Percentiles rank a stretch among this genome's conserved stretches.
phyloP scores from a whole-genome alignment of 2,797 vertebrate species.

The Corythornis leucogaster region DNA sequence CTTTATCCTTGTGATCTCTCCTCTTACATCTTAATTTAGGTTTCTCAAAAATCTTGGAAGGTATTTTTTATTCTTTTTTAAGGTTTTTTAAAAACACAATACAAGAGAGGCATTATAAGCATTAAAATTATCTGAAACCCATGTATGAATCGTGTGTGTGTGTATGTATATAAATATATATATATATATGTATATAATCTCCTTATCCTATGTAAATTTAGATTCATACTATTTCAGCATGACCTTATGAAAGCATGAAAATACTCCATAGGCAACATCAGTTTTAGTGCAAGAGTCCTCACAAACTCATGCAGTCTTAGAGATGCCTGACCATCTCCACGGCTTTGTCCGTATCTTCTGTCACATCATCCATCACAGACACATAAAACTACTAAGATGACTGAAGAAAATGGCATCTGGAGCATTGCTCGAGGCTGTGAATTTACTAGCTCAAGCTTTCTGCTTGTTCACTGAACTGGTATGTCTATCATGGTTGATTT shows the following conservation, averaged over 20 bases:
- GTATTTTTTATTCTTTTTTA: neutral
- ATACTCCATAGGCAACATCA: neutral
- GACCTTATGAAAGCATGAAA: neutral
- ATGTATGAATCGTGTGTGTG: neutral
- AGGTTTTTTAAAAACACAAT: neutral
- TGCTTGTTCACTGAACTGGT: constrained; percentile 4
- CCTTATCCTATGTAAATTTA: neutral
- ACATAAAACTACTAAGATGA: neutral
- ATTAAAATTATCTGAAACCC: neutral
- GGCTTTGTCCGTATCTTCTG: neutral
- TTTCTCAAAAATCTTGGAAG: neutral
- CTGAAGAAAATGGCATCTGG: neutral
- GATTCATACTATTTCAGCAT: neutral
- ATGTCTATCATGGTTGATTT: neutral
- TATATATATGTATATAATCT: too few species aligned
- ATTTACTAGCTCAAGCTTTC: constrained; percentile 5
- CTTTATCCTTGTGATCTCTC: neutral
- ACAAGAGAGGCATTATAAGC: neutral
- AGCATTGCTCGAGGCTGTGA: neutral
- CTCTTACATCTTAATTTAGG: neutral
- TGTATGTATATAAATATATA: fast-evolving
- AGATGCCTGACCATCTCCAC: neutral
- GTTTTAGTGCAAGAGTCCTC: neutral
- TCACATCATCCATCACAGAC: neutral
- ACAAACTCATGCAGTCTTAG: neutral